A percentile compares a stretch with the other conserved stretches of the same genome.
Conservation (phyloP, 2,113 vertebrate genomes). For the Dasypus novemcinctus region DNA sequence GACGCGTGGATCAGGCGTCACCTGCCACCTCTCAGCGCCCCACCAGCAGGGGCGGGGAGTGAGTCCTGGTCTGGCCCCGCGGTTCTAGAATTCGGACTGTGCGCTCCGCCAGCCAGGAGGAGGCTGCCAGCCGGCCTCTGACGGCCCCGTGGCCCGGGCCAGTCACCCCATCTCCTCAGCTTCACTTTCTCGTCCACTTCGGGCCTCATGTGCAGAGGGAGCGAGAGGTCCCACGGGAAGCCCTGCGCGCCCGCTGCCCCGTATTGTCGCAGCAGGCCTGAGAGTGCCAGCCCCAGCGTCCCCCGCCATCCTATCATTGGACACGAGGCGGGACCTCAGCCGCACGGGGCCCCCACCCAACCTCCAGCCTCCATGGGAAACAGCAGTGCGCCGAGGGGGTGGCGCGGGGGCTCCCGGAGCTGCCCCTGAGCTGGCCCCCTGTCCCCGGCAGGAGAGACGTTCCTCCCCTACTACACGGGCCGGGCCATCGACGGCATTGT, state of each 20-base stretch:
- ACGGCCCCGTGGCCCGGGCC: fast-evolving
- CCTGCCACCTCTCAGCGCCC: background rate
- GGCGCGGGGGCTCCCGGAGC: background rate
- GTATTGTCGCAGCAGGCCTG: background rate
- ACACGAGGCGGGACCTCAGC: background rate
- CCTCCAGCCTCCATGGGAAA: background rate
- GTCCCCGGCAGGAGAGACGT: conserved; percentile 89
- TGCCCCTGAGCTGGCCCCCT: fast-evolving
- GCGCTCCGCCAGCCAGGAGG: background rate
- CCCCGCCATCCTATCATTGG: background rate
- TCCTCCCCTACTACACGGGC: conserved; percentile 94
- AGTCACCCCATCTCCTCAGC: background rate
- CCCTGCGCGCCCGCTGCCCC: fast-evolving
- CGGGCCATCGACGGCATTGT: conserved; percentile 93
- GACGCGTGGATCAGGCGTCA: background rate
- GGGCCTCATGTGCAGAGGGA: background rate
- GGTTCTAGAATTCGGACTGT: background rate
- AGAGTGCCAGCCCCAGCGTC: fast-evolving
- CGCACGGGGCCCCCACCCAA: fast-evolving
- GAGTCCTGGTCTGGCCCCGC: background rate
- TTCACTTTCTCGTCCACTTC: too few species aligned
- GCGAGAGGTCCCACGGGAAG: fast-evolving
- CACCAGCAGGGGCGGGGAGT: background rate
- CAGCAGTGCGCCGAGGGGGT: background rate
- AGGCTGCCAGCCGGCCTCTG: background rate